These are phyloP conservation scores for Entomobrya proxima DNA, from an alignment of 2,888 invertebrate genomes.

Conservation along the genomic window DNA sequence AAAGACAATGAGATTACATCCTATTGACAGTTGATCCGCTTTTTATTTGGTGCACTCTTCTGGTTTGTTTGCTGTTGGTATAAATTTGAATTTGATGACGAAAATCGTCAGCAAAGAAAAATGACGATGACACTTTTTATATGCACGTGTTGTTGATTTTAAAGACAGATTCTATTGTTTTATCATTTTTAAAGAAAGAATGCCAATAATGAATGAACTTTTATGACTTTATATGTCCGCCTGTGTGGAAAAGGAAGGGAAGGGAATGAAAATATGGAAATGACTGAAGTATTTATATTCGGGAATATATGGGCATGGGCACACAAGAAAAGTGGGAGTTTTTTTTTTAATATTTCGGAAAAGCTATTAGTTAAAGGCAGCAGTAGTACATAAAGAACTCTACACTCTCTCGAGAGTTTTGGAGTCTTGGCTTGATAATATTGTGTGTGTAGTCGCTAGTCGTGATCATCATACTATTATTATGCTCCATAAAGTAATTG, in stretches of 20 bases:
- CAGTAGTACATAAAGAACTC: too few species aligned
- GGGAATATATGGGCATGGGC: conserved; percentile 18
- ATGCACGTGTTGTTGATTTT: conserved; percentile 2
- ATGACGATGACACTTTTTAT: conserved; percentile 10
- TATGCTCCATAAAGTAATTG: conserved; percentile 63
- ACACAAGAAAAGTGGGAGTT: conserved; percentile 4
- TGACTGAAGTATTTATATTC: too few species aligned
- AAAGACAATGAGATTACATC: too few species aligned
- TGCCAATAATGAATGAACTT: too few species aligned
- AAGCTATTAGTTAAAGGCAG: too few species aligned
- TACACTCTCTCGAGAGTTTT: background rate
- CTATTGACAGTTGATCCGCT: too few species aligned
- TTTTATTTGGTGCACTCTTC: background rate
- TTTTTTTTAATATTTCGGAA: too few species aligned
- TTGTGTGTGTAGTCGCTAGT: background rate
- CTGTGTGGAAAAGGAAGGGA: background rate
- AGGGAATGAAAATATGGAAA: background rate
- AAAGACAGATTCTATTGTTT: background rate
- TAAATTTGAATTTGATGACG: too few species aligned
- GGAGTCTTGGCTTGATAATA: background rate
- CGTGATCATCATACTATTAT: conserved; percentile 27
- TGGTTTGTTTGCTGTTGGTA: background rate
- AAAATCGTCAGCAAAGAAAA: too few species aligned
- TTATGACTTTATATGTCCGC: too few species aligned
- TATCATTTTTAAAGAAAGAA: background rate